These are phyloP conservation scores for Drosophila rhopaloa DNA, from an alignment of 1,140 invertebrate genomes.

Conservation along the genomic window DNA sequence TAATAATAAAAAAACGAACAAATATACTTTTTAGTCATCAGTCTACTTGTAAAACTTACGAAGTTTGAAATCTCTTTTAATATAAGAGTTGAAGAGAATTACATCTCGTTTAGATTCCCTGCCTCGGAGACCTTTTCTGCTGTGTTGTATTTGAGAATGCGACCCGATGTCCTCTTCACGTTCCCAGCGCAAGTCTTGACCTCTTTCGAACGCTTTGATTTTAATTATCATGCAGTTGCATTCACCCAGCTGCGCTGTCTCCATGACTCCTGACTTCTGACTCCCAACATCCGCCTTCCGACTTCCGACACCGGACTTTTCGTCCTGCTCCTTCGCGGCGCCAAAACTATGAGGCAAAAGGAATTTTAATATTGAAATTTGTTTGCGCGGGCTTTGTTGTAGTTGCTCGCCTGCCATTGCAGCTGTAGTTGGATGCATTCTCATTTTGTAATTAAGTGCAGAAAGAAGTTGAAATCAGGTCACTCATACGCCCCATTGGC, in stretches of 20 bases:
- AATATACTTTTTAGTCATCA: too few species aligned
- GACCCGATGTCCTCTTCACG: neutral
- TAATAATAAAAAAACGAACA: too few species aligned
- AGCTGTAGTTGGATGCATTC: conserved; percentile 42
- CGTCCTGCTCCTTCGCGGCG: conserved; percentile 28
- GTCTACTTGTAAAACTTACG: too few species aligned
- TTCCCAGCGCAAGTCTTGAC: conserved; percentile 20
- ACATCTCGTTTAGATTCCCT: neutral
- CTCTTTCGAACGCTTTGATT: conserved; percentile 44
- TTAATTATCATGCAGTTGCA: conserved; percentile 51
- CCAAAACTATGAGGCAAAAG: conserved; percentile 42
- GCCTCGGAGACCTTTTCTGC: neutral
- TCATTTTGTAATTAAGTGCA: conserved; percentile 78
- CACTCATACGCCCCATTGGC: conserved; percentile 63
- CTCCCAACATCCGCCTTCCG: conserved; percentile 4
- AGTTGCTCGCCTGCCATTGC: conserved; percentile 15
- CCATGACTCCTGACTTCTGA: conserved; percentile 18
- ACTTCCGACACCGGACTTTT: conserved; percentile 7
- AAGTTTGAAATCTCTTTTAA: neutral
- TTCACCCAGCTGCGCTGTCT: conserved; percentile 33
- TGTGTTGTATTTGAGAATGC: neutral
- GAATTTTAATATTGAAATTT: conserved; percentile 75
- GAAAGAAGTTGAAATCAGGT: conserved; percentile 74
- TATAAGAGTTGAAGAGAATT: neutral
- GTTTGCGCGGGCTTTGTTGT: conserved; percentile 62